A percentile compares a stretch with the other conserved stretches of the same genome.
Evolutionary conservation across 2,113 vertebrate species (phyloP).

Genomic region (Argyrosomus japonicus): DNA sequence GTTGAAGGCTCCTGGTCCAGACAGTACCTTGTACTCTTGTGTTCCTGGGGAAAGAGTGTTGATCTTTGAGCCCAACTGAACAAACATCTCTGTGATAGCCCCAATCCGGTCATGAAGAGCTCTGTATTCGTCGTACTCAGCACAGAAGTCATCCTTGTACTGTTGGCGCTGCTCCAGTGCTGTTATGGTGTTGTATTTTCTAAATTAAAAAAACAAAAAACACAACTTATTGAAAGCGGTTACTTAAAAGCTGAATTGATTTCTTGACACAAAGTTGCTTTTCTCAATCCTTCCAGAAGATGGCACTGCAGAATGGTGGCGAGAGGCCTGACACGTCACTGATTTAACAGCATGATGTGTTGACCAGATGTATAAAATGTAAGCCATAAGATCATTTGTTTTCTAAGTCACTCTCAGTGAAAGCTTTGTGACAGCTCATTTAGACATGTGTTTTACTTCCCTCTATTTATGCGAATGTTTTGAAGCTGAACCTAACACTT

Average conservation of each 20-base stretch:
- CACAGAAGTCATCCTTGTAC: slow-evolving; percentile 88
- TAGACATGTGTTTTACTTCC: slow-evolving; percentile 38
- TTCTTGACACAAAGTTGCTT: neutral
- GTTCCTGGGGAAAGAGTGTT: slow-evolving; percentile 85
- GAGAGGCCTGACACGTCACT: slow-evolving; percentile 38
- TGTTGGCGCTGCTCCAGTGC: slow-evolving; percentile 83
- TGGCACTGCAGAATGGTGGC: slow-evolving; percentile 55
- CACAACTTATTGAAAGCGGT: fast-evolving
- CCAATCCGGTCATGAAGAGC: slow-evolving; percentile 84
- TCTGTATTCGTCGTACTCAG: slow-evolving; percentile 86
- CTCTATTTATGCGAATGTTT: slow-evolving; percentile 53
- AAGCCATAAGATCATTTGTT: slow-evolving; percentile 64
- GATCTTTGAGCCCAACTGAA: slow-evolving; percentile 89
- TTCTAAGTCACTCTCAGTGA: slow-evolving; percentile 39
- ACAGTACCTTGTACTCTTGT: slow-evolving; percentile 86
- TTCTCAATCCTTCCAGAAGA: slow-evolving; percentile 63
- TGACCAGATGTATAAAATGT: slow-evolving; percentile 72
- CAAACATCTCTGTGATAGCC: slow-evolving; percentile 85
- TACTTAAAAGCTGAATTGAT: neutral
- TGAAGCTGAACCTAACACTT: slow-evolving; percentile 35
- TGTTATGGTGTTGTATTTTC: slow-evolving; percentile 83
- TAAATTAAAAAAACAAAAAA: slow-evolving; percentile 51
- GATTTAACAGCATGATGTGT: slow-evolving; percentile 53
- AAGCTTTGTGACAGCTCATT: slow-evolving; percentile 54
- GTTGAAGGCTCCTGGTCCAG: slow-evolving; percentile 1